Evolutionary conservation across 2,888 invertebrate genomes (phyloP).

Genomic region (Brachypalpus laphriformis): DNA sequence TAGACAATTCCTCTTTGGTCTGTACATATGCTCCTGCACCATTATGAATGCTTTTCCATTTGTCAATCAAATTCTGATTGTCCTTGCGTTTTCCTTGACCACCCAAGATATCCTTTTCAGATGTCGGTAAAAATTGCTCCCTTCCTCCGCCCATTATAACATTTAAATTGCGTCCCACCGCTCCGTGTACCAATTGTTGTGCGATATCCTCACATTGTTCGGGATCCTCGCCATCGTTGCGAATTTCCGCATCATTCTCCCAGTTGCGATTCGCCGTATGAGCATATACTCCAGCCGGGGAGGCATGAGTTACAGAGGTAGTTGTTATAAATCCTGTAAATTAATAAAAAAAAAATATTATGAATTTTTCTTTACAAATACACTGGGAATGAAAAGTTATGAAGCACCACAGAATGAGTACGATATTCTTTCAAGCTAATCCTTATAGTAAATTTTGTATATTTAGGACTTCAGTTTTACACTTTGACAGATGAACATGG

Average conservation of each 20-base stretch:
- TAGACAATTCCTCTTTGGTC: constrained; percentile 86
- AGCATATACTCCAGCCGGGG: constrained; percentile 90
- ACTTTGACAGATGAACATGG: too few species aligned
- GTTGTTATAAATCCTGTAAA: constrained; percentile 86
- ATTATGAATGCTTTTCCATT: constrained; percentile 85
- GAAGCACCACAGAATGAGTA: too few species aligned
- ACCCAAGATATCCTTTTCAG: constrained; percentile 83
- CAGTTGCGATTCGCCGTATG: constrained; percentile 89
- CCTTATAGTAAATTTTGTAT: too few species aligned
- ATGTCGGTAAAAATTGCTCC: constrained; percentile 86
- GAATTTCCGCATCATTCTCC: constrained; percentile 87
- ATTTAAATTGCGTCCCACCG: constrained; percentile 88
- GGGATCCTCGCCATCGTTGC: constrained; percentile 83
- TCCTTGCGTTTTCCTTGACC: constrained; percentile 85
- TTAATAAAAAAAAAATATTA: background rate
- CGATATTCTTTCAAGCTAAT: too few species aligned
- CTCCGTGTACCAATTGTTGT: constrained; percentile 86
- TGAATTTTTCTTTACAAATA: background rate
- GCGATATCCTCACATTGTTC: constrained; percentile 88
- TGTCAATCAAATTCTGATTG: constrained; percentile 86
- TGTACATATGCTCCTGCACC: constrained; percentile 85
- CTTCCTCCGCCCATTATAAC: constrained; percentile 92
- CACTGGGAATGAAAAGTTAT: background rate
- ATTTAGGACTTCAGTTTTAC: too few species aligned
- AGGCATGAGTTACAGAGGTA: constrained; percentile 91